Base-by-base conservation (phyloP, 2,797 vertebrate genomes). In the Pseudochaenichthys georgianus region DNA sequence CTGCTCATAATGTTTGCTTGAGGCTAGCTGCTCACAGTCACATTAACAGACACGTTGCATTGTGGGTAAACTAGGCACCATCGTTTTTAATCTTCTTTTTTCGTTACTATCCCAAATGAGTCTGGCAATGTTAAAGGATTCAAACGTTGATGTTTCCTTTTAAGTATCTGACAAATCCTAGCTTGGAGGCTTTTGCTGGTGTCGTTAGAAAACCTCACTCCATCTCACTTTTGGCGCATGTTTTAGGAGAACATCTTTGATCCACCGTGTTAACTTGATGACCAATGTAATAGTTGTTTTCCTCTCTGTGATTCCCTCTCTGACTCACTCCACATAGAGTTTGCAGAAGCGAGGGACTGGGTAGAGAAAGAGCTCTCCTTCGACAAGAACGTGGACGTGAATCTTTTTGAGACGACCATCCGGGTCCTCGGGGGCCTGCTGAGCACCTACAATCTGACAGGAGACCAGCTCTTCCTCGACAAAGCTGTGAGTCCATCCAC, bases 381-480 rank as follows among this genome's bases (percentile, higher is more conserved):
- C 70, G 86, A 94, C 81, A 99, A 96, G 83, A 96, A 97, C 0
- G 96, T 98, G 75, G 98, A 99, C 2, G 98, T 99, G 68, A 99
- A 99, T 92, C 96, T 99, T 10, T 99, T 99, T 79, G 98, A 99
- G 93, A 99, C 95, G 58, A 99, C 98, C 9, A 99, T 99, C 81
- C 97, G 98, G 4, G 93, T 99, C 83, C 92, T 99, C 4, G 98
- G 98, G 0, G 96, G 97, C 3, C 94, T 99, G 55, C 94, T 99
- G 78, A 98, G 98, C 64, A 93, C 96, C 19, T 99, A 97, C 90
- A 97, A 99, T 83, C 94, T 99, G 53, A 96, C 96, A 0, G 94
- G 95, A 85, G 97, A 99, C 59, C 69, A 85, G 1, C 93, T 99
- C 65, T 99, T 99, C 88, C 92, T 99, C 7, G 94, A 96, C 1